A percentile compares a stretch with the other conserved stretches of the same genome.
These are phyloP conservation scores for Clepsis dumicolana DNA, from an alignment of 2,888 invertebrate species.

Conservation along the genomic window DNA sequence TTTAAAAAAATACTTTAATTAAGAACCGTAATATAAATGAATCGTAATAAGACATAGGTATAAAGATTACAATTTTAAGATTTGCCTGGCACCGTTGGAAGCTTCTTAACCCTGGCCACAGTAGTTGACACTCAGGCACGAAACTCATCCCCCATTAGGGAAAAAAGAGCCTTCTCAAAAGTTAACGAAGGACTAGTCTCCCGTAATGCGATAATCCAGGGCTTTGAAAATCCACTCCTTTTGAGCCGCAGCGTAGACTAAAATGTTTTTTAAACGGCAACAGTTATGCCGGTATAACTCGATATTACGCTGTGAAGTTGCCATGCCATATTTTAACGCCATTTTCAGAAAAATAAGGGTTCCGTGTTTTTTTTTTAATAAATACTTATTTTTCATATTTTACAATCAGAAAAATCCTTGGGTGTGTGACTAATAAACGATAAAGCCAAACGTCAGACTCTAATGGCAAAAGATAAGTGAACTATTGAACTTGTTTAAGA, in stretches of 20 bases:
- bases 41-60: too few relatives aligned
- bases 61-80: too few relatives aligned
- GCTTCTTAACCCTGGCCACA: slow-evolving; percentile 47
- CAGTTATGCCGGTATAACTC: slow-evolving; percentile 11
- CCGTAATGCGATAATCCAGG: slow-evolving; percentile 53
- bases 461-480: too few relatives aligned
- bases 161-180: slow-evolving; percentile 49
- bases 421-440: too few relatives aligned
- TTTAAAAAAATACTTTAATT: too few relatives aligned
- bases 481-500: too few relatives aligned
- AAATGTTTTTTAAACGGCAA: slow-evolving; percentile 3
- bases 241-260: slow-evolving; percentile 45
- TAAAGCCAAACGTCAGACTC: too few relatives aligned
- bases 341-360: slow-evolving; percentile 49
- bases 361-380: slow-evolving; percentile 20
- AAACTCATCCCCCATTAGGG: slow-evolving; percentile 48
- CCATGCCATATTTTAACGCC: slow-evolving; percentile 40
- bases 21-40: too few relatives aligned
- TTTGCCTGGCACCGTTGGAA: background rate
- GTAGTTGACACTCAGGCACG: slow-evolving; percentile 48
- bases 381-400: background rate
- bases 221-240: slow-evolving; percentile 45
- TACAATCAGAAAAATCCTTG: too few relatives aligned
- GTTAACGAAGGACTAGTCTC: slow-evolving; percentile 52
- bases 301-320: background rate